Percentiles rank a stretch among this genome's conserved stretches.
These are phyloP conservation scores for Microcebus ravelobensis DNA, from an alignment of 2,113 vertebrate species.

Conservation along the genomic window DNA sequence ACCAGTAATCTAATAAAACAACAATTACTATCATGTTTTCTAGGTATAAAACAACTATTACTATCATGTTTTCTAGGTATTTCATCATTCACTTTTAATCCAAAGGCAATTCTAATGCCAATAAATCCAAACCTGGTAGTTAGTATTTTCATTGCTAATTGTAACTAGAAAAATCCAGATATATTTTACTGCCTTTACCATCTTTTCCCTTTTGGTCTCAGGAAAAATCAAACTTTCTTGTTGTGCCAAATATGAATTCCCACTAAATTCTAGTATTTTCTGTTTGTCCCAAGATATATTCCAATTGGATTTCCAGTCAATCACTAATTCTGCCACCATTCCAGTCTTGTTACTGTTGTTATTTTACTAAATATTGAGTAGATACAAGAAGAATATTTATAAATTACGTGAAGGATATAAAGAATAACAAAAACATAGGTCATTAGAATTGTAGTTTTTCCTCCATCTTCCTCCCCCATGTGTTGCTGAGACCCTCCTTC, in stretches of 20 bases:
- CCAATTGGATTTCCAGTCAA: not conserved
- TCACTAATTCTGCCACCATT: conserved; percentile 14
- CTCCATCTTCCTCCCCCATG: not conserved
- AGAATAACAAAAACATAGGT: not conserved
- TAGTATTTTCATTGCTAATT: conserved; percentile 37
- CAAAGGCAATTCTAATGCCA: conserved; percentile 47
- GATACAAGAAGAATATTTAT: not conserved
- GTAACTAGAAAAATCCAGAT: conserved; percentile 40
- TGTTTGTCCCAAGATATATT: conserved; percentile 22
- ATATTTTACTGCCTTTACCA: not conserved
- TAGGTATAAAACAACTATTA: not conserved
- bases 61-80: not conserved
- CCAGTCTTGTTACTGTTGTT: not conserved
- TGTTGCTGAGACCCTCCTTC: not conserved
- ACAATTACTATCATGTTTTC: not conserved
- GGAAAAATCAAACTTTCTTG: conserved; percentile 21
- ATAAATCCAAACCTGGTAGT: conserved; percentile 25
- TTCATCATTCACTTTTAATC: conserved; percentile 24
- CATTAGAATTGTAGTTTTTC: not conserved
- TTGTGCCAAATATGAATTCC: conserved; percentile 29
- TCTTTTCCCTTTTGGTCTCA: conserved; percentile 28
- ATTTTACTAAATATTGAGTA: conserved; percentile 2
- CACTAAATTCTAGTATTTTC: conserved; percentile 44
- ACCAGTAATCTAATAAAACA: not conserved
- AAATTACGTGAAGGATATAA: not conserved